phyloP scores from a whole-genome alignment of 2,888 invertebrate genomes.

The Tortricodes alternella region DNA sequence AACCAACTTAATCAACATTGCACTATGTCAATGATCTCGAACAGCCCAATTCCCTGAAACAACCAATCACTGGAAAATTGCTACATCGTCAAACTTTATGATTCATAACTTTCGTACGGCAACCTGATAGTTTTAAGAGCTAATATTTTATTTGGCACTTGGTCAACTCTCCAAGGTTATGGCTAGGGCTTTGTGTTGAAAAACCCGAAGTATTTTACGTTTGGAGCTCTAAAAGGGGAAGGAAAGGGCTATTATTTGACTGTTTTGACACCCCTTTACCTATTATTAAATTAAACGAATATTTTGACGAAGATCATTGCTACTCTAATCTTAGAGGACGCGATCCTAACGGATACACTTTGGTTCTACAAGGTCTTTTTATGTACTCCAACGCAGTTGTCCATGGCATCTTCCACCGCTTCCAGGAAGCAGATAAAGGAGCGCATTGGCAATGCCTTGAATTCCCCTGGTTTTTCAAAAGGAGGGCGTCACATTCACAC shows the following conservation, averaged over 20 bases:
- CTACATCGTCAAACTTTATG: conserved; percentile 40
- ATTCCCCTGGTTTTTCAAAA: no score
- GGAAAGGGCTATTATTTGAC: background rate
- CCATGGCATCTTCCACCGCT: no score
- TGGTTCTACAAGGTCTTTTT: no score
- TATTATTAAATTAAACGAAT: no score
- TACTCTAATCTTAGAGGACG: no score
- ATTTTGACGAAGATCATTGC: no score
- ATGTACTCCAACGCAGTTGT: no score
- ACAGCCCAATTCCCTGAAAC: conserved; percentile 5
- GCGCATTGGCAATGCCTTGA: no score
- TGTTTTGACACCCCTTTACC: no score
- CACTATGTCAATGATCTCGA: background rate
- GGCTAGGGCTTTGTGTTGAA: conserved; percentile 33
- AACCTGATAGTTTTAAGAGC: conserved; percentile 36
- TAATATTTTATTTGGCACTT: conserved; percentile 70
- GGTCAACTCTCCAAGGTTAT: conserved; percentile 50
- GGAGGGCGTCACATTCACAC: no score
- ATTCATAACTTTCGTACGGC: conserved; percentile 42
- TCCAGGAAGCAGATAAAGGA: no score
- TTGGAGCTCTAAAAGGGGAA: background rate
- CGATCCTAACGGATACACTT: no score
- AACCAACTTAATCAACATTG: background rate
- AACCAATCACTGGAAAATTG: conserved; percentile 33
- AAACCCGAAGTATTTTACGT: background rate